Evolutionary conservation across 2,113 vertebrate genomes (phyloP).

Genomic region (Psittacus erithacus): DNA sequence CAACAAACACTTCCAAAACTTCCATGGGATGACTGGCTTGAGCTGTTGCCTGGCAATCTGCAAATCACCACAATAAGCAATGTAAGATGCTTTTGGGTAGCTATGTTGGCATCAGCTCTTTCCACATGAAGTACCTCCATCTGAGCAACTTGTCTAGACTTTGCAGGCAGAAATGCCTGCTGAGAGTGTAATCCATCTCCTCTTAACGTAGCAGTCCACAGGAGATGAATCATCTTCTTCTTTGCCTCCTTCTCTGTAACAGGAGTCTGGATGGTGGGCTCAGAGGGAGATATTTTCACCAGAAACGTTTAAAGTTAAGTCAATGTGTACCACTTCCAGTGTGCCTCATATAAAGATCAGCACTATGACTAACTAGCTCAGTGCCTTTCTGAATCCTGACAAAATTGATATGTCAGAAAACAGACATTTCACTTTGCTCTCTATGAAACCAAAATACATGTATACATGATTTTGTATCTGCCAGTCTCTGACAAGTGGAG

Average conservation of each 20-base stretch:
- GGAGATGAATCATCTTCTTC: background rate
- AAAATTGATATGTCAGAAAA: background rate
- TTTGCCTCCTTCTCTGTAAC: background rate
- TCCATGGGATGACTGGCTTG: background rate
- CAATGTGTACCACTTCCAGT: background rate
- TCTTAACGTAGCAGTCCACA: background rate
- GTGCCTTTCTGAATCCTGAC: background rate
- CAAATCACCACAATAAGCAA: fast-evolving
- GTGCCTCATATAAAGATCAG: background rate
- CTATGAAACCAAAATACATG: background rate
- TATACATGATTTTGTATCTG: background rate
- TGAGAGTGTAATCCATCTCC: background rate
- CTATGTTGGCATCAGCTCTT: background rate
- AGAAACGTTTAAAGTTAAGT: background rate
- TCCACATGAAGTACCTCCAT: background rate
- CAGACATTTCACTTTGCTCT: background rate
- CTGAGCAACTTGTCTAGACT: background rate
- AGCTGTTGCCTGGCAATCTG: background rate
- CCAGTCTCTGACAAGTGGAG: fast-evolving
- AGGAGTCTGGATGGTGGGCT: background rate
- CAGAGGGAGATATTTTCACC: background rate
- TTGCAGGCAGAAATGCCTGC: background rate
- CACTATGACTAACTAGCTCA: background rate
- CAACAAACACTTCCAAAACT: background rate
- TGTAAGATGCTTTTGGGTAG: background rate